Evolutionary conservation across 2,888 invertebrate genomes (phyloP), one percentile per base, ranked within the genome.

Genomic region (Autographa gamma): DNA sequence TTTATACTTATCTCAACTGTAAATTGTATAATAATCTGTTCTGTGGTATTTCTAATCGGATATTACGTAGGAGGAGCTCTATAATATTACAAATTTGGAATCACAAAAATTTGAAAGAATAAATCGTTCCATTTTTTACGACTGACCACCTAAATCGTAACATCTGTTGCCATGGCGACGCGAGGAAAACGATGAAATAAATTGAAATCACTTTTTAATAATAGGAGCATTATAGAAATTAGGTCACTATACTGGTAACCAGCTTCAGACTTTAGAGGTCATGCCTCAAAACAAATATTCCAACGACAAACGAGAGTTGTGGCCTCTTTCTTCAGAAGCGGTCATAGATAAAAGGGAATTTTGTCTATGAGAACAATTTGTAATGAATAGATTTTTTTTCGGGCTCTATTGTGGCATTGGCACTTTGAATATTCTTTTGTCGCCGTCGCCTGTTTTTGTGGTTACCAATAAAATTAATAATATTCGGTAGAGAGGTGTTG

Each of bases 221-320:
- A 68, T 76, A 59, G 54, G 80, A 76, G 63, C 80, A 68, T 19
- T 56, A 58, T 14, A 63, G 67, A 59, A 77, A 76, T 77, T 71
- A 80, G 77, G 77, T 60, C 77, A 43, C 54, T 76, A 58, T 74
- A 60, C 75, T 75, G 76, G 64, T 67, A 71, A 54, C 58, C 43
- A 52, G 65, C 58, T 68, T 77, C 58, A 56, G 71, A 62, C 25
- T 60, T 79, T 76, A 48, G 67, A 63, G 80, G 77, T 71, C 77
- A 77, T 9, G 70, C 56, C 54, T 66, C 34, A n/a, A 63, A 65
- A 65, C 31, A 70, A 16, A 74, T 74, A 52, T 66, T 63, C 8
- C 25, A 54, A 25, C 14, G 60, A 58, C 25, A 60, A 34, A 25
- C 66, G 52, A 64, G 19, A 16, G 7, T 25, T 43, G 16, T 31